phyloP scores from a whole-genome alignment of 2,888 invertebrate genomes.

The Miltochrista miniata region DNA sequence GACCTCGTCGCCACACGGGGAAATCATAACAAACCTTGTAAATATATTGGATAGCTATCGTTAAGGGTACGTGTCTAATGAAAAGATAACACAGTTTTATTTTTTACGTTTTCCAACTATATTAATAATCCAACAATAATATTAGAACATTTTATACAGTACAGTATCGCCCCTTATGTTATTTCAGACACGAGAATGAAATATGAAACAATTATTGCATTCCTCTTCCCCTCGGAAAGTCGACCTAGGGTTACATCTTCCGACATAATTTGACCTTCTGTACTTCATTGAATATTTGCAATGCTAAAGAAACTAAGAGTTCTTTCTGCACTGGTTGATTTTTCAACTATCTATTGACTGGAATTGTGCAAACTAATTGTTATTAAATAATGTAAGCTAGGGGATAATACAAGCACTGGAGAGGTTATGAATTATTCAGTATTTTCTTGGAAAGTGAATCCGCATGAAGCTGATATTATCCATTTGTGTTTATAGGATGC shows the following conservation, averaged over 20 bases:
- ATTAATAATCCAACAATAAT: constrained; percentile 11
- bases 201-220: constrained; percentile 46
- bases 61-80: not conserved
- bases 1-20: too few species aligned
- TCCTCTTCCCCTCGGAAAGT: constrained; percentile 29
- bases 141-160: constrained; percentile 25
- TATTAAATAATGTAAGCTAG: constrained; percentile 58
- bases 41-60: too few species aligned
- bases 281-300: not conserved
- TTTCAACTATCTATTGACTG: constrained; percentile 31
- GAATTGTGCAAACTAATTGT: constrained; percentile 54
- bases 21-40: too few species aligned
- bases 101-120: not conserved
- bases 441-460: constrained; percentile 35
- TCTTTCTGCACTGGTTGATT: constrained; percentile 36
- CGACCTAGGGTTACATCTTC: constrained; percentile 29
- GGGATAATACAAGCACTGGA: constrained; percentile 37
- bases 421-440: constrained; percentile 47
- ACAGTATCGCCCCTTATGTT: constrained; percentile 36
- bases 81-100: not conserved
- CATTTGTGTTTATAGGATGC: constrained; percentile 17
- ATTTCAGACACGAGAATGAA: constrained; percentile 44
- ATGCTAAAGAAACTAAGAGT: constrained; percentile 10
- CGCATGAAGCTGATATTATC: constrained; percentile 43
- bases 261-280: constrained; percentile 30